Evolutionary conservation across 1,140 invertebrate genomes (phyloP).

Genomic region (Bicyclus anynana): DNA sequence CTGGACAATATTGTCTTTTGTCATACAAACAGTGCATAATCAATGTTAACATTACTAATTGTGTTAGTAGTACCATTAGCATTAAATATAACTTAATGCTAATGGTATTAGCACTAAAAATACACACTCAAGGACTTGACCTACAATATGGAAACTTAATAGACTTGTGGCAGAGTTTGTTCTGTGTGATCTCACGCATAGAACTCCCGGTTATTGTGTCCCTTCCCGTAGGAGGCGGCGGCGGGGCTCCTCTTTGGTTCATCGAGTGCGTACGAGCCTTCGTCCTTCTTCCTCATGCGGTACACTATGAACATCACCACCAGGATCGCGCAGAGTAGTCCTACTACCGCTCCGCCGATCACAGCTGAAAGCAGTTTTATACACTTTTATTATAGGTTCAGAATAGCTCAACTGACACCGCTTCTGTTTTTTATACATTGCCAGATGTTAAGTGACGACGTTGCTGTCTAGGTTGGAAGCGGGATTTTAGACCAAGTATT

Average conservation of each 20-base stretch:
- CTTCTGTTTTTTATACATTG: too few species aligned
- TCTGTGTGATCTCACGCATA: conserved; percentile 89
- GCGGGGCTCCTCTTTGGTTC: conserved; percentile 96
- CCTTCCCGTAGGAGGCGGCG: conserved; percentile 92
- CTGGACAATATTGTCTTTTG: too few species aligned
- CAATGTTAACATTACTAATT: too few species aligned
- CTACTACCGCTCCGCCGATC: conserved; percentile 98
- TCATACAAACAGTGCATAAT: too few species aligned
- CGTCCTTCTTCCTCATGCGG: conserved; percentile 99
- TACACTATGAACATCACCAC: conserved; percentile 99
- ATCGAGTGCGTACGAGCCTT: conserved; percentile 98
- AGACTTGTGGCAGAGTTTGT: conserved; percentile 67
- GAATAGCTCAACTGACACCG: too few species aligned
- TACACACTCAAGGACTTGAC: background rate
- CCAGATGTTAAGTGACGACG: too few species aligned
- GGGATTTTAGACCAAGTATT: too few species aligned
- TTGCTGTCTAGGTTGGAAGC: too few species aligned
- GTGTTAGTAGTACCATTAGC: too few species aligned
- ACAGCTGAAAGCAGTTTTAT: conserved; percentile 89
- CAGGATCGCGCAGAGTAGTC: conserved; percentile 96
- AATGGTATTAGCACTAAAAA: background rate
- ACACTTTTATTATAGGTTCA: too few species aligned
- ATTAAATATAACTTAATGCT: too few species aligned
- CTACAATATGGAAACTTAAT: conserved; percentile 37
- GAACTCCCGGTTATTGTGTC: conserved; percentile 94